Evolutionary conservation across 2,888 invertebrate genomes (phyloP).

Genomic region (Tanytarsus gracilentus): DNA sequence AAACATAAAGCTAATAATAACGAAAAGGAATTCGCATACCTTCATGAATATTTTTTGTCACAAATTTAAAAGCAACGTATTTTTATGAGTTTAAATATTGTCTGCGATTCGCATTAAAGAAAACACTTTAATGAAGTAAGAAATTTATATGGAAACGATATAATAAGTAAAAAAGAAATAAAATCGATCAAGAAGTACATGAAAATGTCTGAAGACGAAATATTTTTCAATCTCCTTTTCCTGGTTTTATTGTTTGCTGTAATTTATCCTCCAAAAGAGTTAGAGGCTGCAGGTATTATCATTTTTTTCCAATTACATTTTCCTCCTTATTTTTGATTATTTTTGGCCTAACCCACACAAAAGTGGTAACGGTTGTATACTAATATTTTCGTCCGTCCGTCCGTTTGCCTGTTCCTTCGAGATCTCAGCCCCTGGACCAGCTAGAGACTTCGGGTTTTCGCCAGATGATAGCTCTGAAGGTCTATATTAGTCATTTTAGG

Average conservation of each 20-base stretch:
- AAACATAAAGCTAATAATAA: background rate
- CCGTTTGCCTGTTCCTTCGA: too few relatives aligned
- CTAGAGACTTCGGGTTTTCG: too few relatives aligned
- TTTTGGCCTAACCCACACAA: background rate
- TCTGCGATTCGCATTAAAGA: background rate
- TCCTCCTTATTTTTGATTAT: background rate
- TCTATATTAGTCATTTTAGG: too few relatives aligned
- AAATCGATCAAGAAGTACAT: background rate
- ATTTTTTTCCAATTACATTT: conserved; percentile 49
- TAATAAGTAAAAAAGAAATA: background rate
- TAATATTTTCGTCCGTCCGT: too few relatives aligned
- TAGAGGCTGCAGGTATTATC: conserved; percentile 74
- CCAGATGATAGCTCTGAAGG: too few relatives aligned
- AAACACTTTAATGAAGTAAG: background rate
- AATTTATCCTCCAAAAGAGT: conserved; percentile 76
- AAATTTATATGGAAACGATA: background rate
- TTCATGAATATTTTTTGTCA: background rate
- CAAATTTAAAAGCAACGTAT: background rate
- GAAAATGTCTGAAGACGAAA: conserved; percentile 43
- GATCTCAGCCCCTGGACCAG: too few relatives aligned
- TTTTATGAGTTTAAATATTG: background rate
- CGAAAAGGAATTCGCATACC: background rate
- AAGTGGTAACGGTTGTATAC: too few relatives aligned
- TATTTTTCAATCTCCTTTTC: conserved; percentile 61
- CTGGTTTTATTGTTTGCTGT: conserved; percentile 62